Percentiles rank a stretch among this genome's conserved stretches.
Conservation (phyloP, 2,113 vertebrate genomes). For the Thymallus thymallus region DNA sequence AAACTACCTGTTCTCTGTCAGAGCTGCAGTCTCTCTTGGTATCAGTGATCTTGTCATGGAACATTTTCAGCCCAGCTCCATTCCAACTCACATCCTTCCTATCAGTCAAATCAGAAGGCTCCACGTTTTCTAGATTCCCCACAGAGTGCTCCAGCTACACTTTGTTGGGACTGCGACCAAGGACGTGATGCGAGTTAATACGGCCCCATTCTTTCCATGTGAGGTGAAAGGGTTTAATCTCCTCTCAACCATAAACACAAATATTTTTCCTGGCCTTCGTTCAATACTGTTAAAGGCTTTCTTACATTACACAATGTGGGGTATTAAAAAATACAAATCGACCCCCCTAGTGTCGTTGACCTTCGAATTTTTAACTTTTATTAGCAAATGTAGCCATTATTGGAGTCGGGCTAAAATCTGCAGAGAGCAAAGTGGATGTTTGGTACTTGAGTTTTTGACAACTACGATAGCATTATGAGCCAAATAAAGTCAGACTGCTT, state of each 20-base stretch:
- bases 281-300: neutral
- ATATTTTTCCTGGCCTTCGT: neutral
- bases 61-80: too few relatives aligned
- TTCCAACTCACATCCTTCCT: neutral
- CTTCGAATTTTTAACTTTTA: too few relatives aligned
- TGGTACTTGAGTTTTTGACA: neutral
- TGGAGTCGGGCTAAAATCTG: neutral
- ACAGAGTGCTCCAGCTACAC: too few relatives aligned
- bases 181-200: neutral
- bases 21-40: neutral
- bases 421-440: neutral
- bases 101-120: too few relatives aligned
- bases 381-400: neutral
- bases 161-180: too few relatives aligned
- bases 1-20: neutral
- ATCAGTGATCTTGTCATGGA: neutral
- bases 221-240: neutral
- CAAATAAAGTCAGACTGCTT: too few relatives aligned
- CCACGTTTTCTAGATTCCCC: too few relatives aligned
- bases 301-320: neutral
- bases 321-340: too few relatives aligned
- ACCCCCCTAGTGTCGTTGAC: too few relatives aligned
- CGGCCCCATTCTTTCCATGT: neutral
- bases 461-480: neutral
- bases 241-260: neutral